Evolutionary conservation across 1,140 invertebrate genomes (phyloP), one percentile per base, ranked within the genome.

Genomic region (Ceratina japonica): DNA sequence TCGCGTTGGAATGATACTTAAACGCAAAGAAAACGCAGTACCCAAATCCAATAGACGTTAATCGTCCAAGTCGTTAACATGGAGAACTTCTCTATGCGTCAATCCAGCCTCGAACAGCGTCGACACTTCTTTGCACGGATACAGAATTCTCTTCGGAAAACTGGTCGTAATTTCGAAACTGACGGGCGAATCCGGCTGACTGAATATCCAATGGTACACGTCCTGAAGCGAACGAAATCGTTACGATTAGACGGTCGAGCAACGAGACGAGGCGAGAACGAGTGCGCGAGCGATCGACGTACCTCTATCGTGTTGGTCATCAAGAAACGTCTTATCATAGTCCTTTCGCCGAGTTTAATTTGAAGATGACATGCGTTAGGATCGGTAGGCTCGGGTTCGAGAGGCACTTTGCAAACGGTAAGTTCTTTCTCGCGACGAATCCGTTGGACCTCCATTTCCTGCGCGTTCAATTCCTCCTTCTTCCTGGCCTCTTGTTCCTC

Each of bases 141-240:
- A 94, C 27, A 99, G 92, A 58, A 96, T 94, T 80, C 96, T 95
- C 89, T 97, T 96, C 7, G 98, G 98, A 92, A 97, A 99, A 93
- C 98, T 99, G 75, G 97, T 98, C 63, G 97, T 97, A 82, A 99
- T 97, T 93, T 99, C 97, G 92, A 99, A 99, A 89, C 96, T 95
- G 90, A 98, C 96, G 10, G 98, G 98, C 31, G 97, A 96, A 86
- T 97, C 94, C 15, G 96, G 95, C 93, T 99, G 97, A 90, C 98
- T 98, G 91, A 99, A 99, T 77, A 99, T 97, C 93, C 96, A 99
- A 90, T 98, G 96, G 90, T 98, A 98, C 64, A 99, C 94, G 91
- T 97, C 96, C 97, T 98, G 92, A 65, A 95, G 94, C 88, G 8
- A 13, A 76, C 58, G 61, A 22, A 0, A 16, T 49, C 2, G 22